These are phyloP conservation scores for Grantiella picta DNA, from an alignment of 2,113 vertebrate genomes.

Conservation along the genomic window DNA sequence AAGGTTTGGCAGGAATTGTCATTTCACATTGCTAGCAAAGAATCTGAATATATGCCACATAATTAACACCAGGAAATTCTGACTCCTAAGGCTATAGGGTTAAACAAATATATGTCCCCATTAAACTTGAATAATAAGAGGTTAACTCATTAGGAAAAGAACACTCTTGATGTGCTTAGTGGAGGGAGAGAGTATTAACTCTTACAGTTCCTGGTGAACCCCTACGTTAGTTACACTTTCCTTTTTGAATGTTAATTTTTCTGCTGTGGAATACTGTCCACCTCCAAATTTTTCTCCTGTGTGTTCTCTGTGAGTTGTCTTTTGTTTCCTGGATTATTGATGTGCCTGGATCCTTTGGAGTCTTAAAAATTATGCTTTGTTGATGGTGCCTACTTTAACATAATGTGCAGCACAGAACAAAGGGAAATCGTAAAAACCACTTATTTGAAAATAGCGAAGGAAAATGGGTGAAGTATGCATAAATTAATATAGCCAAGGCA, in stretches of 20 bases:
- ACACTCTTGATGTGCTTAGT: conserved; percentile 29
- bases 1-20: not conserved
- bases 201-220: not conserved
- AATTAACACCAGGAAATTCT: conserved; percentile 58
- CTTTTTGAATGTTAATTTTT: not conserved
- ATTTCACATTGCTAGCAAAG: not conserved
- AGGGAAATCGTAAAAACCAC: not conserved
- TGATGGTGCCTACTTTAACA: not conserved
- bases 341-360: not conserved
- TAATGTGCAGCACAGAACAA: not conserved
- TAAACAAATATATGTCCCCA: conserved; percentile 55
- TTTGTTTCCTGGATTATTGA: conserved; percentile 1
- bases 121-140: conserved; percentile 65
- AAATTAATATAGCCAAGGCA: not conserved
- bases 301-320: not conserved
- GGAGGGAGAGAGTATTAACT: conserved; percentile 23
- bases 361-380: not conserved
- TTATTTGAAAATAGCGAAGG: not conserved
- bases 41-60: not conserved
- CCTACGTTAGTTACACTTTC: not conserved
- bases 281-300: not conserved
- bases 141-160: conserved; percentile 60
- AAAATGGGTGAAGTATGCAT: not conserved
- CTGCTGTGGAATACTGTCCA: not conserved
- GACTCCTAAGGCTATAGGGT: conserved; percentile 54